Conservation (phyloP, 1,140 invertebrate species). For the Zaprionus lachaisei region DNA sequence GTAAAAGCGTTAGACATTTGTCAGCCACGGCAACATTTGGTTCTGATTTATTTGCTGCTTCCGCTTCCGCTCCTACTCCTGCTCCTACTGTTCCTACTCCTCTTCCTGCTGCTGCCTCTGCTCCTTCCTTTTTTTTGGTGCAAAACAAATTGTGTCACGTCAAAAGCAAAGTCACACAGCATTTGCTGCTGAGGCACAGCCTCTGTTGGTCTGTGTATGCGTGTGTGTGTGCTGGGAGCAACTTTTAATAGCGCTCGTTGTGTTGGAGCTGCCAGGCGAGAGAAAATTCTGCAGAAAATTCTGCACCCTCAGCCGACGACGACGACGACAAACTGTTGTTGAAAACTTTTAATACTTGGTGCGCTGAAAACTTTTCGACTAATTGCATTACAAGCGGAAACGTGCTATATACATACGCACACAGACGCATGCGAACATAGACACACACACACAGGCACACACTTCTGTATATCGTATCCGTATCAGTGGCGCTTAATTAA, state of each 20-base stretch:
- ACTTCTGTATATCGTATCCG: slow-evolving; percentile 43
- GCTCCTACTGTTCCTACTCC: background rate
- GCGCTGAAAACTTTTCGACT: slow-evolving; percentile 73
- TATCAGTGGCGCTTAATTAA: slow-evolving; percentile 77
- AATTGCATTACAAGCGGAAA: slow-evolving; percentile 82
- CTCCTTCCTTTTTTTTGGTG: background rate
- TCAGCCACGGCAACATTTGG: slow-evolving; percentile 32
- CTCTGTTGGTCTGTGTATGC: background rate
- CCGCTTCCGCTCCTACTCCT: background rate
- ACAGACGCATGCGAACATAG: background rate
- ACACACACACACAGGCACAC: slow-evolving; percentile 15
- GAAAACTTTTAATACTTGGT: slow-evolving; percentile 60
- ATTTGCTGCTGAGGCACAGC: background rate
- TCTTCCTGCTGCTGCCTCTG: background rate
- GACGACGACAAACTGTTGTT: slow-evolving; percentile 55
- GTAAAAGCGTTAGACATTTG: slow-evolving; percentile 37
- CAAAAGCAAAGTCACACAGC: slow-evolving; percentile 26
- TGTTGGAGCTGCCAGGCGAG: slow-evolving; percentile 15
- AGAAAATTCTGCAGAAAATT: slow-evolving; percentile 25
- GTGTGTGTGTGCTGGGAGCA: slow-evolving; percentile 9
- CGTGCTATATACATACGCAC: slow-evolving; percentile 47
- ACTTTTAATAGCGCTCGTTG: slow-evolving; percentile 45
- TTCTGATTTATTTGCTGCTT: slow-evolving; percentile 39
- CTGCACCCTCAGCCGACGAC: background rate
- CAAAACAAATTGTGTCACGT: slow-evolving; percentile 37